Evolutionary conservation across 2,797 vertebrate species (phyloP).

Genomic region (Periparus ater): DNA sequence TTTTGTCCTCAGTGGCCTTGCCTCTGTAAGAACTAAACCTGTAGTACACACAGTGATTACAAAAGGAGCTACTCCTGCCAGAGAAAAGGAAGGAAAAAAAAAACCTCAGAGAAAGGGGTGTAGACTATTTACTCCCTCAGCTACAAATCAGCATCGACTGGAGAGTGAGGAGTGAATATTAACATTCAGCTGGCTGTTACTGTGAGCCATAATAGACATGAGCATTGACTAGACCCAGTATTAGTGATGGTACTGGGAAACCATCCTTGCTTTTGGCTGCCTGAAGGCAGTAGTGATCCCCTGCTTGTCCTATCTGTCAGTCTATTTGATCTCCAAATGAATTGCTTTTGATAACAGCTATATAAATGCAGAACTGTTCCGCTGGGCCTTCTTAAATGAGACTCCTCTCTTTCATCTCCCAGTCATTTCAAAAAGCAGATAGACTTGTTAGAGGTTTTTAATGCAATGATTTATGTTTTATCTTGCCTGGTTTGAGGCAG

Average conservation of each 20-base stretch:
- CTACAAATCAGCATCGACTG: not conserved
- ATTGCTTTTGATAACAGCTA: slow-evolving; percentile 89
- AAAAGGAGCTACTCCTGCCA: not conserved
- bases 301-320: slow-evolving; percentile 87
- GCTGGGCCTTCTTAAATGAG: slow-evolving; percentile 85
- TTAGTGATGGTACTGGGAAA: slow-evolving; percentile 77
- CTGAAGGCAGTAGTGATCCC: slow-evolving; percentile 82
- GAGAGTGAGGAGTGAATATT: slow-evolving; percentile 10
- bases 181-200: slow-evolving; percentile 58
- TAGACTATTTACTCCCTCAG: not conserved
- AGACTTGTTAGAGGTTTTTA: slow-evolving; percentile 85
- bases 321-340: slow-evolving; percentile 91
- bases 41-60: not conserved
- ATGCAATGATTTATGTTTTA: slow-evolving; percentile 87
- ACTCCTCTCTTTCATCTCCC: slow-evolving; percentile 84
- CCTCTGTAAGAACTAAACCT: not conserved
- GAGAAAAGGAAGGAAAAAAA: not conserved
- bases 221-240: slow-evolving; percentile 77
- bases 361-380: slow-evolving; percentile 86
- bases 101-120: not conserved
- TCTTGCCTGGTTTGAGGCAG: slow-evolving; percentile 79
- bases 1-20: not conserved
- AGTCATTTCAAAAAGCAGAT: slow-evolving; percentile 85
- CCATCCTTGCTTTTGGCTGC: slow-evolving; percentile 78
- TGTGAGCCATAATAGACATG: slow-evolving; percentile 65